Percentiles rank a stretch among this genome's conserved stretches.
Evolutionary conservation across 2,113 vertebrate genomes (phyloP).

Genomic region (Piliocolobus tephrosceles): DNA sequence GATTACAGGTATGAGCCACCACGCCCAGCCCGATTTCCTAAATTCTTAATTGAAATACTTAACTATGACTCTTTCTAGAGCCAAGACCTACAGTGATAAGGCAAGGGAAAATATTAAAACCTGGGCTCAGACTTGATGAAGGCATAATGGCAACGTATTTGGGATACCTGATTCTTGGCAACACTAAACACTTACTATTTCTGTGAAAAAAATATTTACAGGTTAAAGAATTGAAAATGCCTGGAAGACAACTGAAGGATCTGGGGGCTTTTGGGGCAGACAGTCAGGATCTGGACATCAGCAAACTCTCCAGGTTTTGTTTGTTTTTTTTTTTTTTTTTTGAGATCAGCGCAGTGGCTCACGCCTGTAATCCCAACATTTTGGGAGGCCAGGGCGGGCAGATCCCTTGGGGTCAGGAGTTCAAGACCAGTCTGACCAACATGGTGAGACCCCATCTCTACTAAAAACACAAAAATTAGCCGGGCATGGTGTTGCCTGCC

Average conservation of each 20-base stretch:
- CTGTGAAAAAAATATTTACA: not conserved
- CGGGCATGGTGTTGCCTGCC: not conserved
- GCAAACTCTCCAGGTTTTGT: not conserved
- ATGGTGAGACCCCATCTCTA: not conserved
- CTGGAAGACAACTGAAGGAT: not conserved
- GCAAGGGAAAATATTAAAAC: not conserved
- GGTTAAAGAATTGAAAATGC: not conserved
- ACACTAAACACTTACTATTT: conserved; percentile 25
- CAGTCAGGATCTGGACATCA: not conserved
- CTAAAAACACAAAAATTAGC: not conserved
- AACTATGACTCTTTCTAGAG: not conserved
- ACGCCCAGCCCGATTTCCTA: not conserved
- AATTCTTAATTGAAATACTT: conserved; percentile 8
- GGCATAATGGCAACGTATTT: not conserved
- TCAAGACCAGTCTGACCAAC: not conserved
- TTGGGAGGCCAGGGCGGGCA: no score
- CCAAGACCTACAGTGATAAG: not conserved
- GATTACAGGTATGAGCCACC: no score
- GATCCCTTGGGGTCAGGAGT: not conserved
- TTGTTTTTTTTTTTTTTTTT: no score
- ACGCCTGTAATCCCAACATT: no score
- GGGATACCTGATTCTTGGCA: not conserved
- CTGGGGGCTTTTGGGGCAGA: not conserved
- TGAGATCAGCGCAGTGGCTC: no score
- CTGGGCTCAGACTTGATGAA: not conserved